These are phyloP conservation scores for Phocoena sinus DNA, from an alignment of 2,113 vertebrate genomes.

Conservation along the genomic window DNA sequence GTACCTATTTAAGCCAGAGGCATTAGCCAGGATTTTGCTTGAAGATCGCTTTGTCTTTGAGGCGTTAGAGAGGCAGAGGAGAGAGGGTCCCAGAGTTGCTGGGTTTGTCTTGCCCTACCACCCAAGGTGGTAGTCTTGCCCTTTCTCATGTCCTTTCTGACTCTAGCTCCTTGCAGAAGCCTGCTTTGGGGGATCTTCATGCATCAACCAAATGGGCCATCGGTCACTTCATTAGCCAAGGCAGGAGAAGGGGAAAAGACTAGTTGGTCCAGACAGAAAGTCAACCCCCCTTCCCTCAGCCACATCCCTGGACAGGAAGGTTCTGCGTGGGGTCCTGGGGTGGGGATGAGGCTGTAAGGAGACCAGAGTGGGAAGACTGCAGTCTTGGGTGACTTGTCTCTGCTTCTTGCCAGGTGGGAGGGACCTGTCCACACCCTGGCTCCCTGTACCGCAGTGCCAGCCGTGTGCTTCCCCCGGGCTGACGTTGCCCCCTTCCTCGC, in stretches of 20 bases:
- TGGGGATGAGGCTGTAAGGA: neutral
- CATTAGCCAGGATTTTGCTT: conserved; percentile 21
- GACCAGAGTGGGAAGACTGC: neutral
- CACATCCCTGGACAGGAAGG: conserved; percentile 1
- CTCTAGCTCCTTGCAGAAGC: neutral
- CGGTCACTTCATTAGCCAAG: conserved; percentile 5
- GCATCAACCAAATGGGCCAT: neutral
- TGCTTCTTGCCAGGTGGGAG: conserved; percentile 51
- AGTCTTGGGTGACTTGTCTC: conserved; percentile 13
- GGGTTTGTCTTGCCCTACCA: neutral
- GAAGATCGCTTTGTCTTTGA: conserved; percentile 30
- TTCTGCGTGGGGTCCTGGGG: neutral
- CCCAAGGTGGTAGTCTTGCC: neutral
- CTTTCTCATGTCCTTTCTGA: neutral
- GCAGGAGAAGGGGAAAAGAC: neutral
- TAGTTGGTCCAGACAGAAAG: neutral
- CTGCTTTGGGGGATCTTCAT: neutral
- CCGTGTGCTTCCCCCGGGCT: neutral
- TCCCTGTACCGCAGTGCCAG: conserved; percentile 62
- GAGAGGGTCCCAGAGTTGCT: neutral
- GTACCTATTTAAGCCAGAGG: conserved; percentile 39
- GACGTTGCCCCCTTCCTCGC: neutral
- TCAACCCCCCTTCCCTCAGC: neutral
- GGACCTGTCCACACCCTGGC: neutral
- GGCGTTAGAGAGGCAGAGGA: neutral